phyloP scores from a whole-genome alignment of 2,113 vertebrate genomes.

The Sorex araneus region DNA sequence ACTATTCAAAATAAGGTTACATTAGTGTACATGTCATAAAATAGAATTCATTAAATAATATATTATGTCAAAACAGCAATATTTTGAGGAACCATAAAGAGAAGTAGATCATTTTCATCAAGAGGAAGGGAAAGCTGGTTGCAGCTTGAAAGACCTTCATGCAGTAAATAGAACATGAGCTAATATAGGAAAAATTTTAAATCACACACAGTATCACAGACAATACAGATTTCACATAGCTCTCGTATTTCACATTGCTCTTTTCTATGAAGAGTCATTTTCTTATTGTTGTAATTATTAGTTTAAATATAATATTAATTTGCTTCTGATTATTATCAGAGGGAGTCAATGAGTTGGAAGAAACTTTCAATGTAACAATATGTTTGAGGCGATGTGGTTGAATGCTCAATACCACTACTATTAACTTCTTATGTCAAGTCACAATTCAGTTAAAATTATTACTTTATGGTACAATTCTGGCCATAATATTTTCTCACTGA shows the following conservation, averaged over 20 bases:
- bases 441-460: not conserved
- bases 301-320: not conserved
- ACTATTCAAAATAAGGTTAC: not conserved
- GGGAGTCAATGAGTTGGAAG: not conserved
- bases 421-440: not conserved
- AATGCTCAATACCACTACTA: not conserved
- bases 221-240: no score
- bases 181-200: not conserved
- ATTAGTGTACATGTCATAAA: not conserved
- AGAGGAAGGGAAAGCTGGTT: not conserved
- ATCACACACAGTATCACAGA: no score
- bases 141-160: not conserved
- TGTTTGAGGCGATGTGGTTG: not conserved
- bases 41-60: not conserved
- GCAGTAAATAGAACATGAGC: not conserved
- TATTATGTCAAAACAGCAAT: no score
- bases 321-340: not conserved
- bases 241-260: no score
- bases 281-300: no score
- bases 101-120: not conserved
- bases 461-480: not conserved
- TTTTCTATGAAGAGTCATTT: no score
- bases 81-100: not conserved
- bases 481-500: not conserved
- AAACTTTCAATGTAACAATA: fast-evolving